Base-by-base conservation (phyloP, 2,888 invertebrate genomes). In the Acrocera orbiculus region DNA sequence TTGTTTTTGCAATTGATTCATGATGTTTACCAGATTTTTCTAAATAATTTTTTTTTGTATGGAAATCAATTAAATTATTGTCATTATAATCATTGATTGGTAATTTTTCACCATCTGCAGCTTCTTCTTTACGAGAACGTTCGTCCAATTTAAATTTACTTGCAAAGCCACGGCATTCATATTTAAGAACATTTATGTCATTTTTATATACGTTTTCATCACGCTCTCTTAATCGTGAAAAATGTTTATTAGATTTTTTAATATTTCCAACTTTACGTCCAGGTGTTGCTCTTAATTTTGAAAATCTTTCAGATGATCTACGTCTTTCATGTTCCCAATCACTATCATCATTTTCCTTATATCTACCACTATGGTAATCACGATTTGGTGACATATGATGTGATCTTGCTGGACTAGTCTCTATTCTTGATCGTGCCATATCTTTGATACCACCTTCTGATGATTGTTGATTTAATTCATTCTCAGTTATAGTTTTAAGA, bases 271-370 rank as follows among this genome's bases (percentile, higher is more conserved):
- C 49, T 35, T 60, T 60, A 25, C 70, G 65, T 14, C 66, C 69
- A 29, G 69, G 65, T 4, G 69, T 65, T 10, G 66, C 65, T 10
- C 72, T 58, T 4, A 71, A 66, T 40, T 71, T 63, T 43, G 75
- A 65, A 53, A 76, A 70, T 32, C 74, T 61, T 49, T 76, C 75
- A 46, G 66, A 69, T 42, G 67, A 70, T 41, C 75, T 62, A 9
- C 74, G 56, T 33, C 66, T 62, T 46, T 76, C 75, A 35, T 72
- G 67, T 46, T 75, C 73, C 46, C 66, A 64, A 36, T 73, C 72
- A 42, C 65, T 65, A 36, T 66, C 65, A 32, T 59, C 56, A 23
- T 32, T 34, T 13, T 38, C 34, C 22, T 34, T 32, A 14, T 25
- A 25, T n/a, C 4, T 26, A 66, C 64, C 45, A 69, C 68, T 43